phyloP scores from a whole-genome alignment of 2,797 vertebrate species.

The Chaenodraco wilsoni region DNA sequence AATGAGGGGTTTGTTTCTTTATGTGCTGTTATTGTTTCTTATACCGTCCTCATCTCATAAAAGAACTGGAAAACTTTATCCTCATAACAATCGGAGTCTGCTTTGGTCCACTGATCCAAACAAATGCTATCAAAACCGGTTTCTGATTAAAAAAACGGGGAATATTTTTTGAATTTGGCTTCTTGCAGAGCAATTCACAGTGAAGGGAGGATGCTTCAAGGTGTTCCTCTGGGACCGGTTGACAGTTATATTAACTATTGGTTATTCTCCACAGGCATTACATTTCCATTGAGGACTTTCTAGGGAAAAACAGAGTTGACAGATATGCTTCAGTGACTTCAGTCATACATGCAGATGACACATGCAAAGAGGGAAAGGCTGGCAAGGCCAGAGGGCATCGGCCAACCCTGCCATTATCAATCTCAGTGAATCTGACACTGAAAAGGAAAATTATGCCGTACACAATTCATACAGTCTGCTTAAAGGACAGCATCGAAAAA shows the following conservation, averaged over 20 bases:
- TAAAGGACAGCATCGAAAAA: background rate
- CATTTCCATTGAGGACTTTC: slow-evolving; percentile 57
- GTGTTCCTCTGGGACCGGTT: slow-evolving; percentile 58
- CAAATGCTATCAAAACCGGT: slow-evolving; percentile 13
- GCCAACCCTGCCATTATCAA: slow-evolving; percentile 30
- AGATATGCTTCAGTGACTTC: slow-evolving; percentile 70
- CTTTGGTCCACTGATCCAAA: slow-evolving; percentile 23
- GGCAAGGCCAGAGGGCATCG: slow-evolving; percentile 46
- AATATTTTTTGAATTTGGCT: slow-evolving; percentile 51
- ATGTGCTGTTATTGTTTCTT: slow-evolving; percentile 41
- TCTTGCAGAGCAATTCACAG: slow-evolving; percentile 42
- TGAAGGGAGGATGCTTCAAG: slow-evolving; percentile 46
- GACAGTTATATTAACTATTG: slow-evolving; percentile 73
- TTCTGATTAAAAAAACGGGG: slow-evolving; percentile 46
- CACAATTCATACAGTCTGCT: background rate
- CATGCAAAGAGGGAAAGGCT: slow-evolving; percentile 30
- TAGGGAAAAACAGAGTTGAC: slow-evolving; percentile 62
- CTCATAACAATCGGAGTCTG: slow-evolving; percentile 32
- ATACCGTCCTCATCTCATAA: slow-evolving; percentile 41
- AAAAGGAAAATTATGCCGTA: slow-evolving; percentile 1
- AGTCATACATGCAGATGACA: slow-evolving; percentile 69
- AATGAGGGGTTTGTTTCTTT: slow-evolving; percentile 20
- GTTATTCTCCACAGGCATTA: slow-evolving; percentile 59
- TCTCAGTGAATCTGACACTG: slow-evolving; percentile 1
- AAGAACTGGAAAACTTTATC: slow-evolving; percentile 28